A percentile compares a stretch with the other conserved stretches of the same genome.
Evolutionary conservation across 2,888 invertebrate species (phyloP).

Genomic region (Cacoxenus indagator): DNA sequence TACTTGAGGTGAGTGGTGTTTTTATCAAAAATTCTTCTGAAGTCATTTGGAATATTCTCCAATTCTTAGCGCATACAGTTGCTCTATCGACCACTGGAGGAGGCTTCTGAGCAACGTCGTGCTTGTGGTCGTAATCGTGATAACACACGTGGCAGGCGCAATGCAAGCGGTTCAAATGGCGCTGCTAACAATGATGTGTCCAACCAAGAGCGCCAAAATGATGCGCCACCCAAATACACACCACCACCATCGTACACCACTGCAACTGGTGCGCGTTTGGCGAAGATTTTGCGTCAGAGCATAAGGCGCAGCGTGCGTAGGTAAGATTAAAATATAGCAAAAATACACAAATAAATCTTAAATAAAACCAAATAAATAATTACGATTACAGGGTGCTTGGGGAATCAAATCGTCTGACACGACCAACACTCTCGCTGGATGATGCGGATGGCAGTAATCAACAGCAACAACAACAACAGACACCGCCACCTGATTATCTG

Average conservation of each 20-base stretch:
- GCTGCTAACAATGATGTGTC: background rate
- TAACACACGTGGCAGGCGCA: conserved; percentile 41
- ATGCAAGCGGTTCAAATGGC: conserved; percentile 27
- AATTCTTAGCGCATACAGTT: conserved; percentile 82
- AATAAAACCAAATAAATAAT: background rate
- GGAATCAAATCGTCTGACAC: conserved; percentile 47
- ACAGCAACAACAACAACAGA: conserved; percentile 31
- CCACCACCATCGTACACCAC: conserved; percentile 94
- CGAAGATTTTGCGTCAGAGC: conserved; percentile 82
- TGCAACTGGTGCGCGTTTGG: conserved; percentile 87
- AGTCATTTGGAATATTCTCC: background rate
- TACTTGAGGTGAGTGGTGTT: conserved; percentile 82
- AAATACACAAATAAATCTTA: background rate
- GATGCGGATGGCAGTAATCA: conserved; percentile 49
- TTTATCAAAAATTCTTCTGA: no score
- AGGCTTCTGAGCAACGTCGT: conserved; percentile 59
- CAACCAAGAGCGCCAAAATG: conserved; percentile 70
- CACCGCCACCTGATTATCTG: conserved; percentile 64
- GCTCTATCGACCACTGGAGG: conserved; percentile 82
- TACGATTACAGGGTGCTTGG: conserved; percentile 49
- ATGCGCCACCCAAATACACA: conserved; percentile 93
- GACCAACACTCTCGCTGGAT: conserved; percentile 46
- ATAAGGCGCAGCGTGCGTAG: conserved; percentile 84
- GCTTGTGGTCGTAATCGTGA: conserved; percentile 45
- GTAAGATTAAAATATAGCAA: conserved; percentile 39